phyloP scores from a whole-genome alignment of 1,140 invertebrate species.

The Parasteatoda tepidariorum region DNA sequence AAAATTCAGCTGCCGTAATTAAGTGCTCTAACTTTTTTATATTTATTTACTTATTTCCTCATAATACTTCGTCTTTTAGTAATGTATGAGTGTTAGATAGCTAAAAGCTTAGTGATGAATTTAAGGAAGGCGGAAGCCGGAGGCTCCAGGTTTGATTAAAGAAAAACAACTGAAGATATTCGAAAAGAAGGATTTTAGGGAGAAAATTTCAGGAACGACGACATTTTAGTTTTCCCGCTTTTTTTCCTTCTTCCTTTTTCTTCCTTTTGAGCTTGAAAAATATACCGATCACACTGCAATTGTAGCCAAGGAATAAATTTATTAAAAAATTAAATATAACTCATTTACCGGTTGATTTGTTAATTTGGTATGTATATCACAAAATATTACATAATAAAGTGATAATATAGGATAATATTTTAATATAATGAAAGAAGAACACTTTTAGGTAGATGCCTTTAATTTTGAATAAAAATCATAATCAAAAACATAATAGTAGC shows the following conservation, averaged over 20 bases:
- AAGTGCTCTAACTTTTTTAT: constrained; percentile 23
- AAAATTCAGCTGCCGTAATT: constrained; percentile 56
- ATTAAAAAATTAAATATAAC: too few relatives aligned
- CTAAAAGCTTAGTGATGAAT: constrained; percentile 51
- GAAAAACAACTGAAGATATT: constrained; percentile 45
- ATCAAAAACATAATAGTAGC: too few relatives aligned
- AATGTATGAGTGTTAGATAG: constrained; percentile 49
- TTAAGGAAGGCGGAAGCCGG: constrained; percentile 32
- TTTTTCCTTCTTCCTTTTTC: neutral
- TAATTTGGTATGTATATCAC: too few relatives aligned
- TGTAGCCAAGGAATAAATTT: constrained; percentile 30
- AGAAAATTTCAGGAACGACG: constrained; percentile 20
- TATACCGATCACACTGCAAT: constrained; percentile 29
- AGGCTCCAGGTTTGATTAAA: constrained; percentile 38
- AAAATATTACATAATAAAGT: too few relatives aligned
- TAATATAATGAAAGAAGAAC: too few relatives aligned
- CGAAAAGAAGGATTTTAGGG: neutral
- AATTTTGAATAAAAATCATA: too few relatives aligned
- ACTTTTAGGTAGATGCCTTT: too few relatives aligned
- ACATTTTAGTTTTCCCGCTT: neutral
- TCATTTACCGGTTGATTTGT: too few relatives aligned
- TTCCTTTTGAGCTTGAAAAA: constrained; percentile 21
- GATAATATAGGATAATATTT: too few relatives aligned
- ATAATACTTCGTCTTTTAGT: constrained; percentile 46
- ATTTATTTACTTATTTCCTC: constrained; percentile 33